A percentile compares a stretch with the other conserved stretches of the same genome.
These are phyloP conservation scores for cattle (Bos taurus) DNA, from an alignment of 2,113 vertebrate species.

Conservation along the genomic window ARS-UCD2.0 NC_037337.1:45385501-45386000, in stretches of 20 bases:
- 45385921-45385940: conserved; percentile 83
- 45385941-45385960: conserved; percentile 87
- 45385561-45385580: conserved; percentile 3
- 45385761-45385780: conserved; percentile 95
- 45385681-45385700: neutral
- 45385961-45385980: conserved; percentile 89
- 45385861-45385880: conserved; percentile 92
- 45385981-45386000: conserved; percentile 78
- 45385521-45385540: neutral
- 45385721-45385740: neutral
- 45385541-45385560: conserved; percentile 34
- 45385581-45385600: neutral
- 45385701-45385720: neutral
- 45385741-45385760: rapidly evolving
- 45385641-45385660: neutral
- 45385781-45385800: conserved; percentile 96
- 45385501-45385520: neutral
- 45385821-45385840: conserved; percentile 96
- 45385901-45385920: conserved; percentile 80
- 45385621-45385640: neutral
- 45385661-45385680: neutral
- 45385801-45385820: conserved; percentile 95
- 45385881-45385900: conserved; percentile 81
- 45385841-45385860: conserved; percentile 97
- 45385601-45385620: conserved; percentile 1